Conservation (phyloP, 2,113 vertebrate genomes). For the Emydocephalus ijimae region DNA sequence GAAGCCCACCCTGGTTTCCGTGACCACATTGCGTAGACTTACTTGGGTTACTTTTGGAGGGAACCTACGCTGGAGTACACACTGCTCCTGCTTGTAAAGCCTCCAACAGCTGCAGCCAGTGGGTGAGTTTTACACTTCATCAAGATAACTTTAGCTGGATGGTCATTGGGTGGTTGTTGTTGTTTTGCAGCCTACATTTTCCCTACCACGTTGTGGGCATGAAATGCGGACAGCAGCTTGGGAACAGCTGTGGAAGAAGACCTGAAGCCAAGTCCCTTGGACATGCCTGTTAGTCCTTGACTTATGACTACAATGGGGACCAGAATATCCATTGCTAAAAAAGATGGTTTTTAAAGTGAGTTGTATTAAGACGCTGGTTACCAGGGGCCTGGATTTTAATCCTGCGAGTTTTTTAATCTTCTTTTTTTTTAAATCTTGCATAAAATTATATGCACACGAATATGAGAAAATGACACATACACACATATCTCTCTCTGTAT, state of each 20-base stretch:
- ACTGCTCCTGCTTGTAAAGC: neutral
- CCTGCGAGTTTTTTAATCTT: neutral
- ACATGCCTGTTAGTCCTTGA: rapidly evolving
- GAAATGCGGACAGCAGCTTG: neutral
- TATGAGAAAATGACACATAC: too few relatives aligned
- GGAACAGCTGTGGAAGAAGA: neutral
- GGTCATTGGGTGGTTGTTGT: neutral
- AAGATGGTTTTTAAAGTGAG: too few relatives aligned
- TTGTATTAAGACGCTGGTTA: too few relatives aligned
- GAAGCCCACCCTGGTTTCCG: neutral
- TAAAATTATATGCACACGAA: too few relatives aligned
- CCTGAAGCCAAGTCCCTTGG: neutral
- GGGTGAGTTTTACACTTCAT: neutral
- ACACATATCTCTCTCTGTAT: too few relatives aligned
- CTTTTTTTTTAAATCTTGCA: neutral
- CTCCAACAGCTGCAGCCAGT: neutral
- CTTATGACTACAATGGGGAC: neutral
- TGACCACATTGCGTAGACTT: too few relatives aligned
- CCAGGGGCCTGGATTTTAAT: too few relatives aligned
- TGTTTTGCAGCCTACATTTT: neutral
- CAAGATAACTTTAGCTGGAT: neutral
- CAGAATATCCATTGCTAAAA: too few relatives aligned
- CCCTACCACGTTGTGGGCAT: neutral
- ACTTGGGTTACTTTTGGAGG: too few relatives aligned
- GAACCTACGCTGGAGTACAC: neutral